These are phyloP conservation scores for Penaeus japonicus DNA, from an alignment of 1,140 invertebrate species.

Conservation along the genomic window DNA sequence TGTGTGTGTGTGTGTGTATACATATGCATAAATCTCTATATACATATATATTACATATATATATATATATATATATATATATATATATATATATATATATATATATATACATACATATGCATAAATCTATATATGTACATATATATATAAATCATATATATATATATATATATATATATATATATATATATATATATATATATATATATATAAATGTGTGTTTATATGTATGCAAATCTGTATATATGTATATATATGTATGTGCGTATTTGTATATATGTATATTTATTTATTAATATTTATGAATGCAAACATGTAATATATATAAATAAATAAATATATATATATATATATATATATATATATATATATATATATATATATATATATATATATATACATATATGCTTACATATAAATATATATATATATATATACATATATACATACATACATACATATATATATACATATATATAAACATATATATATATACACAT, in stretches of 20 bases:
- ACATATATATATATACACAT: not conserved
- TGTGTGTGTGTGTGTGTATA: no score
- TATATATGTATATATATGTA: not conserved
- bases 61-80: no score
- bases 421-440: not conserved
- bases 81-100: no score
- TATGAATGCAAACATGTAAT: not conserved
- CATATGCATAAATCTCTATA: no score
- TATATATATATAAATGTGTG: not conserved
- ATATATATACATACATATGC: no score
- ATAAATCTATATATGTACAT: no score
- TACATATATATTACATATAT: no score
- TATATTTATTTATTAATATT: not conserved
- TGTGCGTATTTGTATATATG: not conserved
- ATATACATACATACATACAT: not conserved
- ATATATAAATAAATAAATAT: not conserved
- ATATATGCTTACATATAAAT: not conserved
- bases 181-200: no score
- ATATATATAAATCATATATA: no score
- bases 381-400: conserved; percentile 1
- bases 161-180: no score
- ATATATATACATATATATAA: not conserved
- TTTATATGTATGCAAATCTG: not conserved
- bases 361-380: not conserved
- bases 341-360: not conserved